Percentiles rank a stretch among this genome's conserved stretches.
phyloP scores from a whole-genome alignment of 2,113 vertebrate species.

The Vulpes lagopus region DNA sequence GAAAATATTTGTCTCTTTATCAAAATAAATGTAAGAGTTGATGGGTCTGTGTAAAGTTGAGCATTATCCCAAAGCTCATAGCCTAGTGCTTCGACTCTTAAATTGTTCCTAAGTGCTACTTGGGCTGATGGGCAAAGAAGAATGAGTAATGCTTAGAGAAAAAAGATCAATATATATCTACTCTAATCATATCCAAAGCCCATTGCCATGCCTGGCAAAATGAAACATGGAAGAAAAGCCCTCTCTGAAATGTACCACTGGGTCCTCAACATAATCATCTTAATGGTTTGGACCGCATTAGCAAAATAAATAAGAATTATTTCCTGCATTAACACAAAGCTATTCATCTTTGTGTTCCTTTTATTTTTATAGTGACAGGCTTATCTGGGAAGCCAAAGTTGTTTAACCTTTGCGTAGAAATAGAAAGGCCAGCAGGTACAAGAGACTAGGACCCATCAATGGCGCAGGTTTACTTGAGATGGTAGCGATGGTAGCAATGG shows the following conservation, averaged over 20 bases:
- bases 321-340: slow-evolving; percentile 64
- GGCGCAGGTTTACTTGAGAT: background rate
- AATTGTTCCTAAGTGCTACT: slow-evolving; percentile 70
- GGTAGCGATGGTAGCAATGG: too few relatives aligned
- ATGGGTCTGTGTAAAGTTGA: slow-evolving; percentile 59
- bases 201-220: background rate
- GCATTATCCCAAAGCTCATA: slow-evolving; percentile 29
- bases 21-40: slow-evolving; percentile 60
- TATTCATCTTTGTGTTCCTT: slow-evolving; percentile 63
- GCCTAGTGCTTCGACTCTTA: slow-evolving; percentile 57
- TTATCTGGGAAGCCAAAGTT: slow-evolving; percentile 54
- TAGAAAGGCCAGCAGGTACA: background rate
- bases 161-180: slow-evolving; percentile 61
- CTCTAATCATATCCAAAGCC: slow-evolving; percentile 2
- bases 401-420: slow-evolving; percentile 22
- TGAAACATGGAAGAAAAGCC: slow-evolving; percentile 22
- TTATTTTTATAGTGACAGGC: slow-evolving; percentile 39
- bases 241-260: slow-evolving; percentile 49
- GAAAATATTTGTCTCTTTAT: slow-evolving; percentile 68
- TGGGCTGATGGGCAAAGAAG: slow-evolving; percentile 49
- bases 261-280: slow-evolving; percentile 53
- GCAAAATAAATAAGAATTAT: slow-evolving; percentile 62
- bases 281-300: slow-evolving; percentile 58
- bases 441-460: background rate
- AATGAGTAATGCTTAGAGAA: slow-evolving; percentile 60